phyloP scores from a whole-genome alignment of 2,888 invertebrate species.

The Ectemnius cavifrons region DNA sequence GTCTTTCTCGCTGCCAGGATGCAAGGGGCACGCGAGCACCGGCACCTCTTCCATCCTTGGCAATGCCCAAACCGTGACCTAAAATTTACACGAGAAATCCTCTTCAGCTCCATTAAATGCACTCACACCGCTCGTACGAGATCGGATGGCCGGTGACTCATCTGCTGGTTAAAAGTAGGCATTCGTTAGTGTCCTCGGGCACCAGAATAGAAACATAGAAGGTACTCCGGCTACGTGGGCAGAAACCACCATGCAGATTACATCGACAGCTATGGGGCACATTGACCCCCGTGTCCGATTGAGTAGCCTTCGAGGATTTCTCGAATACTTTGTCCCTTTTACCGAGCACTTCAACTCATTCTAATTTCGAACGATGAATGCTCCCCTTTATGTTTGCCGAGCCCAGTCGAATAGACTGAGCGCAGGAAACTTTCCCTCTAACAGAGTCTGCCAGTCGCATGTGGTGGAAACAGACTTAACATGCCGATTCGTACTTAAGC shows the following conservation, averaged over 20 bases:
- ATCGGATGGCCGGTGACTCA: conserved; percentile 50
- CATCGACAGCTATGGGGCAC: conserved; percentile 45
- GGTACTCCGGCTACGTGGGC: conserved; percentile 38
- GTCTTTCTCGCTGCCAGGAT: conserved; percentile 71
- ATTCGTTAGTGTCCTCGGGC: conserved; percentile 77
- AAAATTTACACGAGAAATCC: conserved; percentile 56
- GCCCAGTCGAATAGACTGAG: too few relatives aligned
- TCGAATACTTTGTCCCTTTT: conserved; percentile 26
- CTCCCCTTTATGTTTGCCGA: too few relatives aligned
- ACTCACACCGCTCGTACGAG: conserved; percentile 37
- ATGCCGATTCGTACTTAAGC: too few relatives aligned
- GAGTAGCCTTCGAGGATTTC: neutral
- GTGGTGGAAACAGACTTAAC: too few relatives aligned
- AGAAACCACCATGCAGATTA: conserved; percentile 48
- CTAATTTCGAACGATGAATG: neutral
- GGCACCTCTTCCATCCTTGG: conserved; percentile 89
- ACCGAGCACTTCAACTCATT: neutral
- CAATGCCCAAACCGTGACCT: conserved; percentile 81
- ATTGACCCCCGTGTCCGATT: conserved; percentile 39
- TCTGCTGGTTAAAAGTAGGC: conserved; percentile 54
- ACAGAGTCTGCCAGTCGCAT: too few relatives aligned
- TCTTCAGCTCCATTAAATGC: conserved; percentile 50
- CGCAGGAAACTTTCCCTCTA: too few relatives aligned
- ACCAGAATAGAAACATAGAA: conserved; percentile 51
- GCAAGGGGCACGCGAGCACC: conserved; percentile 79